Evolutionary conservation across 1,140 invertebrate genomes (phyloP), one percentile per base, ranked within the genome.

Genomic region (Atta cephalotes): DNA sequence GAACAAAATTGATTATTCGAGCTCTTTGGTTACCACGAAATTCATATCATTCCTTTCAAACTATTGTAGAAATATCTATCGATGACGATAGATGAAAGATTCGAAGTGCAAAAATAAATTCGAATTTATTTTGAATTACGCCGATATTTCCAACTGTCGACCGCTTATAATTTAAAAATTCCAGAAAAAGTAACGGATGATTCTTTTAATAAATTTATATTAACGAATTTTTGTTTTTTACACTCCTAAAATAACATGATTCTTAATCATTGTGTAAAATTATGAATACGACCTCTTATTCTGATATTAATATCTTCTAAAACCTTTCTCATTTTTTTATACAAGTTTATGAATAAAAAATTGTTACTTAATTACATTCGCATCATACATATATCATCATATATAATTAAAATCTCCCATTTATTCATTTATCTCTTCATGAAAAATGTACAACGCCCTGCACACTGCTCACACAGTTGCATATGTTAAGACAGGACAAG

Each of bases 1-100:
- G 63, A 78, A 49, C 76, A 68, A 79, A 56, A 85, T 84, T 84
- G 80, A 84, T 84, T 62, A 84, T 76, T 76, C 80, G 71, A 87
- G 77, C n/a, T 65, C 39, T 68, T 86, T 86, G 63, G 39, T 51
- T 35, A 70, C n/a, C 39, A 28, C 77, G 35, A 51, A 72, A 81
- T 86, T 25, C 28, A 60, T 82, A 76, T 49, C 35, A 49, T 62
- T 80, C 65, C 39, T 70, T 25, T 39, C 28, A 6, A 70, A 60
- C 65, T 62, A 31, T 81, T 45, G 56, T 45, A 39, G 60, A 76
- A 84, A 84, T 74, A 76, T 10, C 39, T 18, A 56, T 16, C 21
- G 68, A 45, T n/a, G 28, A 74, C 56, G 68, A 7, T 16, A 74
- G 39, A 25, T 74, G 16, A 62, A 74, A 16, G 35, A 82, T 74